These are phyloP conservation scores for Aculops lycopersici DNA, from an alignment of 1,140 invertebrate genomes.

Conservation along the genomic window DNA sequence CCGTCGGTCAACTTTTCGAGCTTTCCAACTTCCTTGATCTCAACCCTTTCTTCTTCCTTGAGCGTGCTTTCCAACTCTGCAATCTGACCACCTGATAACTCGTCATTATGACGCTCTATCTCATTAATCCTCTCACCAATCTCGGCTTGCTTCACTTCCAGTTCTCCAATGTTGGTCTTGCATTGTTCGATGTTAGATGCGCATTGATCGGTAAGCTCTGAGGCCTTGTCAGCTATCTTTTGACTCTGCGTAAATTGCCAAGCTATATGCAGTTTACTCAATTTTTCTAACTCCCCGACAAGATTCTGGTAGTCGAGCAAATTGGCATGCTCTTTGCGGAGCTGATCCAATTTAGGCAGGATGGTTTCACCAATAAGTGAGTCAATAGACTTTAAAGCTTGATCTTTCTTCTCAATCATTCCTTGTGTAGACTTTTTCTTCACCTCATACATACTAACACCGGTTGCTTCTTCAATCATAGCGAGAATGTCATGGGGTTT, in stretches of 20 bases:
- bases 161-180: conserved; percentile 11
- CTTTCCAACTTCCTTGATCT: conserved; percentile 30
- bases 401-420: conserved; percentile 75
- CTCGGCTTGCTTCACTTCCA: conserved; percentile 17
- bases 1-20: conserved; percentile 32
- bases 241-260: conserved; percentile 29
- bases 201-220: conserved; percentile 15
- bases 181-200: conserved; percentile 10
- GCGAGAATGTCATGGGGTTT: conserved; percentile 85
- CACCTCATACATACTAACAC: conserved; percentile 81
- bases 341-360: conserved; percentile 44
- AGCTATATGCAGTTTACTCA: conserved; percentile 37
- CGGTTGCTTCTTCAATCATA: conserved; percentile 96
- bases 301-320: conserved; percentile 60
- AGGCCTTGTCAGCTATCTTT: conserved; percentile 21
- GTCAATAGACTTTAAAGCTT: conserved; percentile 53
- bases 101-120: conserved; percentile 16
- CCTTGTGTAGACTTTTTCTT: conserved; percentile 61
- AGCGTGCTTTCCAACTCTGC: conserved; percentile 27
- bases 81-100: conserved; percentile 29
- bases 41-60: conserved; percentile 26
- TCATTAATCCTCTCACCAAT: conserved; percentile 16
- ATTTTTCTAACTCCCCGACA: conserved; percentile 43
- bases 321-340: conserved; percentile 46
- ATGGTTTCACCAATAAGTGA: conserved; percentile 49